phyloP scores from a whole-genome alignment of 2,797 vertebrate species.

The Lagorchestes hirsutus region DNA sequence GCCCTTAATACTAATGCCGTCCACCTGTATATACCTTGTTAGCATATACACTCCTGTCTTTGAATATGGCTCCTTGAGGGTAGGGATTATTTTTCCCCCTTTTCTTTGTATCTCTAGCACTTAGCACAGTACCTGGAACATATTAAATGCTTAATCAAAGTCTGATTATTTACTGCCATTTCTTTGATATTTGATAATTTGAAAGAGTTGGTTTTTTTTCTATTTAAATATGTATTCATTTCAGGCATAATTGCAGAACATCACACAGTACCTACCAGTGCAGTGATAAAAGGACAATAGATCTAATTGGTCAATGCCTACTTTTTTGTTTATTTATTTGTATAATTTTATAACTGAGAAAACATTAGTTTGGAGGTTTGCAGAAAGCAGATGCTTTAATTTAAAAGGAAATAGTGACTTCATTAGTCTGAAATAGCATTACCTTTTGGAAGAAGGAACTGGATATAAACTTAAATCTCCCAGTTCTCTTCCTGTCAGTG shows the following conservation, averaged over 20 bases:
- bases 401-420: conserved; percentile 64
- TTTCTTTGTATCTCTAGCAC: not conserved
- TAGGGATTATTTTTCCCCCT: not conserved
- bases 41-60: not conserved
- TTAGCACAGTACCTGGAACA: not conserved
- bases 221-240: not conserved
- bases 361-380: not conserved
- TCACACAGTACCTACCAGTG: not conserved
- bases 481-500: conserved; percentile 67
- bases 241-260: not conserved
- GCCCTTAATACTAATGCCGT: not conserved
- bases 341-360: not conserved
- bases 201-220: not conserved
- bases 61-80: not conserved
- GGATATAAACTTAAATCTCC: conserved; percentile 74
- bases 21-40: not conserved
- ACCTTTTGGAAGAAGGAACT: conserved; percentile 64
- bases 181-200: not conserved
- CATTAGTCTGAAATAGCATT: conserved; percentile 68
- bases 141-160: not conserved
- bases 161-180: not conserved
- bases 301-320: not conserved
- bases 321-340: not conserved
- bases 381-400: conserved; percentile 38
- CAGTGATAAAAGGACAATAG: not conserved